Conservation (phyloP, 2,888 invertebrate genomes). For the Rosalia funebris region DNA sequence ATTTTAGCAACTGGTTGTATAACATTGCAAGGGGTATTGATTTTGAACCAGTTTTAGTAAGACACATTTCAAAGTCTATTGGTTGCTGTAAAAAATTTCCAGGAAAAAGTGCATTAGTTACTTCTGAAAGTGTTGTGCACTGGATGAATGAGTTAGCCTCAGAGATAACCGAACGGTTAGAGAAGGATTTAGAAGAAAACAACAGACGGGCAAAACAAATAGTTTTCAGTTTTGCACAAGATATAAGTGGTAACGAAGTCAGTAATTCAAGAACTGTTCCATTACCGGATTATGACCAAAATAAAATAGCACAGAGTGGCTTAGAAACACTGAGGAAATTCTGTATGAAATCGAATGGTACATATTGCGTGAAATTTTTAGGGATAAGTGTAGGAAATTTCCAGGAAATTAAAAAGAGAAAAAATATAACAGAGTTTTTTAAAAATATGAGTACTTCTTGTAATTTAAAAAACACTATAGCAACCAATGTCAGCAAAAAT, state of each 20-base stretch:
- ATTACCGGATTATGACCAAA: conserved; percentile 72
- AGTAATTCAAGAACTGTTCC: conserved; percentile 74
- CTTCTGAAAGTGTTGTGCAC: conserved; percentile 73
- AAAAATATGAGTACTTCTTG: conserved; percentile 32
- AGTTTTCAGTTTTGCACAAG: conserved; percentile 76
- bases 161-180: conserved; percentile 86
- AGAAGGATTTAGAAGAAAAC: conserved; percentile 83
- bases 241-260: conserved; percentile 67
- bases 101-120: conserved; percentile 78
- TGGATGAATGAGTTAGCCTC: conserved; percentile 85
- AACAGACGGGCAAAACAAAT: conserved; percentile 83
- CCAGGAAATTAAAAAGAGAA: conserved; percentile 70
- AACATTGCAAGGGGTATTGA: conserved; percentile 89
- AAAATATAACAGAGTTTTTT: conserved; percentile 54
- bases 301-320: conserved; percentile 74
- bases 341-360: conserved; percentile 55
- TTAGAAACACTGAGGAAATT: conserved; percentile 74
- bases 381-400: conserved; percentile 86
- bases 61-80: conserved; percentile 90
- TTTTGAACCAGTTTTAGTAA: conserved; percentile 83
- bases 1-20: conserved; percentile 81
- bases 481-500: neutral
- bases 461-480: neutral
- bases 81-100: conserved; percentile 96
- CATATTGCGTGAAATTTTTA: conserved; percentile 71